Evolutionary conservation across 2,888 invertebrate species (phyloP).

Genomic region (Drosophila yooni): DNA sequence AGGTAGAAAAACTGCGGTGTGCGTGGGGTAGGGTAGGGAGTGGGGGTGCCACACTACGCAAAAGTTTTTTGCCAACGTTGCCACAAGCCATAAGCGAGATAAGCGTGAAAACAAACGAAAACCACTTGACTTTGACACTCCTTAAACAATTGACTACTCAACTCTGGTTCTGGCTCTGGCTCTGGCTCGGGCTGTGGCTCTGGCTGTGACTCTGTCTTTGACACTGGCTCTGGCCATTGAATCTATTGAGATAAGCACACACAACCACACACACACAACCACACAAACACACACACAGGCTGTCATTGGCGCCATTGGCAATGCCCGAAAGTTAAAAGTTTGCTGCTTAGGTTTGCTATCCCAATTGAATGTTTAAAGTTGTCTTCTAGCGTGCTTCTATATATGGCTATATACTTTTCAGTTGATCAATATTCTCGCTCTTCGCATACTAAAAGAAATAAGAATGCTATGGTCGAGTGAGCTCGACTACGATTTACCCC

Average conservation of each 20-base stretch:
- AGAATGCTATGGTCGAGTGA: not conserved
- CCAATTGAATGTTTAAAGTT: slow-evolving; percentile 10
- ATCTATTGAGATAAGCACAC: slow-evolving; percentile 67
- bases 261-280: slow-evolving; percentile 17
- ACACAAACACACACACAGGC: slow-evolving; percentile 39
- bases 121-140: slow-evolving; percentile 79
- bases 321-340: slow-evolving; percentile 46
- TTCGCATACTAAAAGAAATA: not conserved
- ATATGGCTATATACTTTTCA: not conserved
- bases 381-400: not conserved
- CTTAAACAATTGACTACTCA: slow-evolving; percentile 71
- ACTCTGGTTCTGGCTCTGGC: not conserved
- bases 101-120: slow-evolving; percentile 35
- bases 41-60: slow-evolving; percentile 56
- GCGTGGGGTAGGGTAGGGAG: not conserved
- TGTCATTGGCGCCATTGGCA: slow-evolving; percentile 60
- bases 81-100: slow-evolving; percentile 66
- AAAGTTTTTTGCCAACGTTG: slow-evolving; percentile 77
- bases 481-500: not conserved
- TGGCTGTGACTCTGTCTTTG: slow-evolving; percentile 2
- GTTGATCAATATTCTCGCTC: not conserved
- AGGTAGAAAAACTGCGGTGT: not conserved
- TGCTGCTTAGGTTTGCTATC: slow-evolving; percentile 22
- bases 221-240: slow-evolving; percentile 52
- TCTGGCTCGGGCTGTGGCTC: not conserved